Conservation (phyloP, 2,888 invertebrate species). For the Baccha elongata region DNA sequence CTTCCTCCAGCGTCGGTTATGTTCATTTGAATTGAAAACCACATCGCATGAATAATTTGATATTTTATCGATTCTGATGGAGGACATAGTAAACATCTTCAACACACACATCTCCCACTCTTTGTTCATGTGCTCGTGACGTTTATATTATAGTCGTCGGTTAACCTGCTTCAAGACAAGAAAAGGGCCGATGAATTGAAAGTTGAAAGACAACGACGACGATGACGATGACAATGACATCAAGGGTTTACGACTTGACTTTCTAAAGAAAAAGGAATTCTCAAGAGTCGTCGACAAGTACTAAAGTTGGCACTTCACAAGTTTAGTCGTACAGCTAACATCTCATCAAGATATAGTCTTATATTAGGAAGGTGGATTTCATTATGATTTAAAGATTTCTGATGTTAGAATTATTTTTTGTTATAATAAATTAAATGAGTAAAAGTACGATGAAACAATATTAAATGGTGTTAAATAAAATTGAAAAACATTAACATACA, state of each 20-base stretch:
- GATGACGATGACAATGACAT: conserved; percentile 46
- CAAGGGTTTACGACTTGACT: conserved; percentile 58
- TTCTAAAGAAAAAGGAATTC: conserved; percentile 62
- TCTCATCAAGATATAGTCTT: conserved; percentile 47
- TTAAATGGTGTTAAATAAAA: too few species aligned
- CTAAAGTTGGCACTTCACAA: conserved; percentile 72
- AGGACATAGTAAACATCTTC: conserved; percentile 46
- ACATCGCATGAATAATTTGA: conserved; percentile 74
- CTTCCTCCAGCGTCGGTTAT: conserved; percentile 57
- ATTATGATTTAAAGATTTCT: too few species aligned
- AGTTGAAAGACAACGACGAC: conserved; percentile 33
- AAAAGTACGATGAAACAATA: too few species aligned
- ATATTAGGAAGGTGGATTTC: conserved; percentile 11
- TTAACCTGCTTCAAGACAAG: conserved; percentile 45
- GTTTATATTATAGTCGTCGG: conserved; percentile 13
- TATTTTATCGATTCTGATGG: conserved; percentile 71
- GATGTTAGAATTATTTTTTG: too few species aligned
- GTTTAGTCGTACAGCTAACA: conserved; percentile 69
- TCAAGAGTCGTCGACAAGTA: conserved; percentile 69
- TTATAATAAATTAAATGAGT: too few species aligned
- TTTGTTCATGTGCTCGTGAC: not conserved
- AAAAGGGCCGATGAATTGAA: conserved; percentile 33
- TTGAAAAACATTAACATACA: too few species aligned
- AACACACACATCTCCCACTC: conserved; percentile 20
- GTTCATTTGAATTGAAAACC: conserved; percentile 74